Conservation (phyloP, 2,113 vertebrate genomes). For the Choloepus hoffmanni region DNA sequence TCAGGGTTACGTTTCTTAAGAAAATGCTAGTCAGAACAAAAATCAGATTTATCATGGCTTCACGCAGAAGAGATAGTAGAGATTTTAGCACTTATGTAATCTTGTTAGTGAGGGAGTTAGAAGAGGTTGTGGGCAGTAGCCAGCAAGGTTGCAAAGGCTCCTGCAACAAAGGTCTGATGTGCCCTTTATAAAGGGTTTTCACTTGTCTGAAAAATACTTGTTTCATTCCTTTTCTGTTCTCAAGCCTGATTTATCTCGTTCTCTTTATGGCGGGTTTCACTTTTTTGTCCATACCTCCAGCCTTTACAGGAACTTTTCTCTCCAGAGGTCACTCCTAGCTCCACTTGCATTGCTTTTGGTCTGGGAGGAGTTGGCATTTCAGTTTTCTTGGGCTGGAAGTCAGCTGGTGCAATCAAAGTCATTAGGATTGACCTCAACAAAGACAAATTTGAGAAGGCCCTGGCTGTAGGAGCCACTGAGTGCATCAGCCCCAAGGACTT, state of each 20-base stretch:
- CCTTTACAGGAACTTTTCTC: background rate
- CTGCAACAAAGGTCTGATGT: background rate
- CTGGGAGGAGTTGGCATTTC: constrained; percentile 91
- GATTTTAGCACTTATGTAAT: background rate
- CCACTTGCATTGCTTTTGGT: constrained; percentile 91
- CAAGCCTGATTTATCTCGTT: background rate
- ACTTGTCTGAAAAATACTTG: background rate
- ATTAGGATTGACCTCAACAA: constrained; percentile 89
- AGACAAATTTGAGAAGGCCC: constrained; percentile 89
- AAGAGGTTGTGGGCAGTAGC: background rate
- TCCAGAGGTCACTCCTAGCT: constrained; percentile 89
- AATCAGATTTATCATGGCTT: background rate
- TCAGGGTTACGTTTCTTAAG: background rate
- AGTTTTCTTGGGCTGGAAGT: constrained; percentile 91
- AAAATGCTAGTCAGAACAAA: background rate
- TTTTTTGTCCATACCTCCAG: background rate
- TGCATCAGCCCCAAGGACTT: constrained; percentile 88
- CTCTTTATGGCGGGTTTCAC: background rate
- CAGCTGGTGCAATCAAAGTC: constrained; percentile 89
- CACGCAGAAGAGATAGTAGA: background rate
- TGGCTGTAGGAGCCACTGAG: constrained; percentile 89
- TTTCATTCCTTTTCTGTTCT: constrained; percentile 40
- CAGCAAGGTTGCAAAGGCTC: background rate
- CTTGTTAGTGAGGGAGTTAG: background rate
- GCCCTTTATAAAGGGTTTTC: background rate